Conservation (phyloP, 2,113 vertebrate species). For the Psophia crepitans region DNA sequence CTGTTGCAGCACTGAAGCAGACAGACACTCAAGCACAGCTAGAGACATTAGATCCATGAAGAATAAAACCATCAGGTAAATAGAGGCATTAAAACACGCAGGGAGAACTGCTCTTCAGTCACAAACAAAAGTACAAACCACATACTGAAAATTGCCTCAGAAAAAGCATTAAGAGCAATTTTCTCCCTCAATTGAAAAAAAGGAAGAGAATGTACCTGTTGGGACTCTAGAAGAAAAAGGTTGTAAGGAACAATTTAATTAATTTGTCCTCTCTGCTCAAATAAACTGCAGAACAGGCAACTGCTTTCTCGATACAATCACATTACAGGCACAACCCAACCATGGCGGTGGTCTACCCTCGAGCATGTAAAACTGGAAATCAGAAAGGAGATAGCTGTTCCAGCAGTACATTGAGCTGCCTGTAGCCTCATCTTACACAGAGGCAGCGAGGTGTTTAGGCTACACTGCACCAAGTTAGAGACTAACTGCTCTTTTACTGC, state of each 20-base stretch:
- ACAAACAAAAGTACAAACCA: neutral
- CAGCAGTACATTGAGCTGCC: fast-evolving
- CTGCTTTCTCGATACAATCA: fast-evolving
- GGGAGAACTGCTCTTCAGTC: neutral
- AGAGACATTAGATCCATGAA: neutral
- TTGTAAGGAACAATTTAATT: neutral
- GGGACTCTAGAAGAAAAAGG: neutral
- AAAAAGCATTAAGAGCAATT: neutral
- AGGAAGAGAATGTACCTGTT: neutral
- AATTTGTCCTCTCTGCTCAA: neutral
- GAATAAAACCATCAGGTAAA: neutral
- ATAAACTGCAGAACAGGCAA: neutral
- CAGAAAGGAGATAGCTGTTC: neutral
- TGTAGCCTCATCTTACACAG: neutral
- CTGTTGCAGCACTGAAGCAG: neutral
- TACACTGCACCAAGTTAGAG: neutral
- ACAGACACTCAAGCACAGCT: neutral
- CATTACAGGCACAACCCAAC: fast-evolving
- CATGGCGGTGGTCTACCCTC: neutral
- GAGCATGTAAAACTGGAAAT: neutral
- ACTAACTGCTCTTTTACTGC: constrained; percentile 3
- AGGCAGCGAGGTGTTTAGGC: neutral
- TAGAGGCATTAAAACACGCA: neutral
- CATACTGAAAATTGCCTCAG: neutral
- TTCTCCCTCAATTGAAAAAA: neutral